phyloP scores from a whole-genome alignment of 2,888 invertebrate genomes.

The Parochlus steinenii region DNA sequence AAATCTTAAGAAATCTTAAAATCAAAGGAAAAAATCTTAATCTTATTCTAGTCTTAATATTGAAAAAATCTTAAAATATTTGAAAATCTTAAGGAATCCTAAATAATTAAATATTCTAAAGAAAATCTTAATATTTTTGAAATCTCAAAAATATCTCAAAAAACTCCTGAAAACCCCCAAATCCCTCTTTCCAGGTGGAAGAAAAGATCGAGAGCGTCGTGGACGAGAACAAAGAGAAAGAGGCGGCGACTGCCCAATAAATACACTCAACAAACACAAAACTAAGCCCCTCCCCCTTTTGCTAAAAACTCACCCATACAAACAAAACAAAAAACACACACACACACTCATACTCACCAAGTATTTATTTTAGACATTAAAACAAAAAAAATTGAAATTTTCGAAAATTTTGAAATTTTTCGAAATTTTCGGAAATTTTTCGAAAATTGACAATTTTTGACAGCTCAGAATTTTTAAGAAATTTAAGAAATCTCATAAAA shows the following conservation, averaged over 20 bases:
- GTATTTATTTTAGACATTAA: too few species aligned
- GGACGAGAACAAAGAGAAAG: slow-evolving; percentile 55
- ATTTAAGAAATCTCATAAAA: too few species aligned
- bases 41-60: slow-evolving; percentile 2
- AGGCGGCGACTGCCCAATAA: slow-evolving; percentile 20
- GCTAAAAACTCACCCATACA: not conserved
- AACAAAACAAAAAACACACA: not conserved
- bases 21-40: not conserved
- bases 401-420: not conserved
- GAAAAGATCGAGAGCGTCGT: slow-evolving; percentile 42
- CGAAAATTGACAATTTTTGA: not conserved
- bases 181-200: slow-evolving; percentile 22
- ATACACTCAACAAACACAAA: not conserved
- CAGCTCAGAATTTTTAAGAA: not conserved
- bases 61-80: not conserved
- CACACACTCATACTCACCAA: too few species aligned
- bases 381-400: not conserved
- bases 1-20: not conserved
- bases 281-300: not conserved
- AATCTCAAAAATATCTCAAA: slow-evolving; percentile 16
- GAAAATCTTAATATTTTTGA: slow-evolving; percentile 13
- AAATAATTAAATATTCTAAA: too few species aligned
- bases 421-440: not conserved
- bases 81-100: not conserved
- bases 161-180: slow-evolving; percentile 52